Conservation (phyloP, 2,113 vertebrate genomes). For the Indri indri region DNA sequence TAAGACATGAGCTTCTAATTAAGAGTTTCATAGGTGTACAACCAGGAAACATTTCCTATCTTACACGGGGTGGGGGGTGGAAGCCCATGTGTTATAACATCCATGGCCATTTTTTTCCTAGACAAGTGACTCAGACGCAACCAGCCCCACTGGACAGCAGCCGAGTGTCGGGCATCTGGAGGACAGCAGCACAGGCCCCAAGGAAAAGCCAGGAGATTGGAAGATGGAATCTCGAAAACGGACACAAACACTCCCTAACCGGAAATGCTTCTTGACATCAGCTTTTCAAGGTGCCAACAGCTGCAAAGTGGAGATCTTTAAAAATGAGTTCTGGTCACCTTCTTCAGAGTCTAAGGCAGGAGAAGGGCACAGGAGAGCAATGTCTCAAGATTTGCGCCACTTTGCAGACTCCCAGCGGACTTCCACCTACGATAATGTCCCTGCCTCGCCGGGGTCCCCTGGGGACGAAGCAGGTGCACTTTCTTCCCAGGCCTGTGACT, state of each 20-base stretch:
- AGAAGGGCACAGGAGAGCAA: slow-evolving; percentile 87
- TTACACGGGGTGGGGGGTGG: not conserved
- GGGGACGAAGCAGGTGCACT: not conserved
- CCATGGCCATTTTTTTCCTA: slow-evolving; percentile 40
- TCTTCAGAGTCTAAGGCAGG: slow-evolving; percentile 34
- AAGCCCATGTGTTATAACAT: not conserved
- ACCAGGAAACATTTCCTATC: not conserved
- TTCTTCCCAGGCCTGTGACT: slow-evolving; percentile 62
- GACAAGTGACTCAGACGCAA: slow-evolving; percentile 60
- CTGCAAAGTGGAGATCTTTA: slow-evolving; percentile 66
- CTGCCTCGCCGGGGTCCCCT: not conserved
- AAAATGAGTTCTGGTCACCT: slow-evolving; percentile 79
- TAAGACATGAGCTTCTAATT: not conserved
- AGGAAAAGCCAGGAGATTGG: slow-evolving; percentile 74
- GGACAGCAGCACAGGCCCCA: slow-evolving; percentile 1
- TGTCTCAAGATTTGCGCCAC: slow-evolving; percentile 92
- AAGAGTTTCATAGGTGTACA: not conserved
- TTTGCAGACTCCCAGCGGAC: slow-evolving; percentile 85
- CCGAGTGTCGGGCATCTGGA: not conserved
- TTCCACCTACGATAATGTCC: slow-evolving; percentile 50
- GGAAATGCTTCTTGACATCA: slow-evolving; percentile 81
- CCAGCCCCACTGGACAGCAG: slow-evolving; percentile 43
- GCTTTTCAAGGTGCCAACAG: slow-evolving; percentile 65
- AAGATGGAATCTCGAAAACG: slow-evolving; percentile 88
- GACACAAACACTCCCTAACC: slow-evolving; percentile 93